These are phyloP conservation scores for Torymus aiolomorphi DNA, from an alignment of 2,888 invertebrate species.

Conservation along the genomic window DNA sequence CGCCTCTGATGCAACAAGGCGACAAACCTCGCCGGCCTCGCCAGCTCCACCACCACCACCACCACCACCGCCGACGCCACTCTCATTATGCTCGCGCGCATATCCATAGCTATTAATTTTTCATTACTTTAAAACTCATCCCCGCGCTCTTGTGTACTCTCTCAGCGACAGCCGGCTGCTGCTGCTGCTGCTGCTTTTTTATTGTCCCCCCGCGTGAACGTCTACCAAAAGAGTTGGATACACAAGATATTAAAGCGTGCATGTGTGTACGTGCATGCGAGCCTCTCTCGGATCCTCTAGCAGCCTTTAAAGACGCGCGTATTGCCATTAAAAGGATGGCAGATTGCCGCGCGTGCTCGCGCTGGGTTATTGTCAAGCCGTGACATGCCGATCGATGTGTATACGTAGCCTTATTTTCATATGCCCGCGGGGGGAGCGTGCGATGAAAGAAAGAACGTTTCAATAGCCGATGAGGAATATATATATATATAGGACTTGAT, in stretches of 20 bases:
- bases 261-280: neutral
- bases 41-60: neutral
- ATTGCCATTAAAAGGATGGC: conserved; percentile 14
- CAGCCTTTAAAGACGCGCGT: conserved; percentile 28
- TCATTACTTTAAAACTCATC: conserved; percentile 66
- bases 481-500: conserved; percentile 15
- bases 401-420: conserved; percentile 2
- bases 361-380: neutral
- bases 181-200: neutral
- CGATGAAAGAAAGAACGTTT: conserved; percentile 41
- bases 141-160: conserved; percentile 6
- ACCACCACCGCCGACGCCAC: conserved; percentile 61
- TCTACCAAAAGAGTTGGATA: neutral
- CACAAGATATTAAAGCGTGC: conserved; percentile 30
- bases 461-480: conserved; percentile 46
- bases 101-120: conserved; percentile 70
- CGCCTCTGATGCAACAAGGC: conserved; percentile 56
- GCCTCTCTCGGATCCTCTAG: neutral
- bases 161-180: neutral
- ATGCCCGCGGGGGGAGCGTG: neutral
- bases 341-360: conserved; percentile 1
- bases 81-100: conserved; percentile 67
- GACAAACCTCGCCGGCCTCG: conserved; percentile 45
- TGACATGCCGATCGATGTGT: neutral
- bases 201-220: neutral